phyloP scores from a whole-genome alignment of 2,888 invertebrate species.

The Bembecia ichneumoniformis region DNA sequence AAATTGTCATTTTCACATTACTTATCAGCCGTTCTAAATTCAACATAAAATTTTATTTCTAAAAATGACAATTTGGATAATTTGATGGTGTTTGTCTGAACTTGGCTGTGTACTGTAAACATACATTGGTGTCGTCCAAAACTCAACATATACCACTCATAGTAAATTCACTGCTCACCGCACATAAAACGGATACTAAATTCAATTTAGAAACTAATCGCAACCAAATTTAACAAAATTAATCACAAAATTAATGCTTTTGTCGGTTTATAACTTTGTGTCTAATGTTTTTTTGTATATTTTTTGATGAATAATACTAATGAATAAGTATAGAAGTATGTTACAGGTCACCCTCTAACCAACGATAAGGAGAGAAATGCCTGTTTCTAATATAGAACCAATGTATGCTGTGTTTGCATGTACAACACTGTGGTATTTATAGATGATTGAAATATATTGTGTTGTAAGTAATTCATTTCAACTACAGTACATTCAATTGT shows the following conservation, averaged over 20 bases:
- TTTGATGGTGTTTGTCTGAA: constrained; percentile 14
- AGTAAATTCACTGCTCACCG: not conserved
- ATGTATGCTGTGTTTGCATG: constrained; percentile 25
- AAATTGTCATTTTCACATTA: constrained; percentile 29
- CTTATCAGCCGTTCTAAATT: constrained; percentile 4
- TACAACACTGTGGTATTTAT: constrained; percentile 13
- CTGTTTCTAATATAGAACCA: constrained; percentile 17
- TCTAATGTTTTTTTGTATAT: not conserved
- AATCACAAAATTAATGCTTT: too few relatives aligned
- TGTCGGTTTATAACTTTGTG: too few relatives aligned
- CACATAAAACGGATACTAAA: not conserved
- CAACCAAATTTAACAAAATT: not conserved
- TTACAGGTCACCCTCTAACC: constrained; percentile 51
- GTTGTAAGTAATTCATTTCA: not conserved
- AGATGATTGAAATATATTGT: not conserved
- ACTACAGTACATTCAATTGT: too few relatives aligned
- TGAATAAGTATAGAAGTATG: constrained; percentile 28
- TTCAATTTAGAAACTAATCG: not conserved
- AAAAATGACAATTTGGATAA: constrained; percentile 18
- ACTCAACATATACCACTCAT: not conserved
- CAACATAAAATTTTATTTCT: not conserved
- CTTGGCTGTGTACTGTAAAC: constrained; percentile 25
- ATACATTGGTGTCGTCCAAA: not conserved
- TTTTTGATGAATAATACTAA: not conserved
- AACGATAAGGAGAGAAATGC: constrained; percentile 30